phyloP scores from a whole-genome alignment of 2,888 invertebrate genomes.

The Drosophila falleni region DNA sequence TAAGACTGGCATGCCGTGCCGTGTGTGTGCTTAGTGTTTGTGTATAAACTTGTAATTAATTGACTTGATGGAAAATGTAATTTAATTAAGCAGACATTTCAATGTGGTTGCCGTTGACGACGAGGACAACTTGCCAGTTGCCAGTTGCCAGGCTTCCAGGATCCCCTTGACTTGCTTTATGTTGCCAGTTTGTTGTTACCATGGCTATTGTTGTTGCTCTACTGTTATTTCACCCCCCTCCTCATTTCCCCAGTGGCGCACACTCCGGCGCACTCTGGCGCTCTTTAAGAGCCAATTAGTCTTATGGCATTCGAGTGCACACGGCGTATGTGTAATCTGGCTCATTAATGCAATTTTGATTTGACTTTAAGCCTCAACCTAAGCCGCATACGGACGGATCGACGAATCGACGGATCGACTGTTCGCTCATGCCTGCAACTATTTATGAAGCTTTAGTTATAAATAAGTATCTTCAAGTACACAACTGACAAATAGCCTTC shows the following conservation, averaged over 20 bases:
- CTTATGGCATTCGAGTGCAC: conserved; percentile 60
- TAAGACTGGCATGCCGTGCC: conserved; percentile 36
- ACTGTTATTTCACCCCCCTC: no score
- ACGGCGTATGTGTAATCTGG: conserved; percentile 66
- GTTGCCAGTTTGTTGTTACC: conserved; percentile 42
- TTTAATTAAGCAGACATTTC: conserved; percentile 80
- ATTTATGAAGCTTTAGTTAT: conserved; percentile 16
- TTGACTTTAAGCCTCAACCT: conserved; percentile 44
- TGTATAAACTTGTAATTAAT: conserved; percentile 76
- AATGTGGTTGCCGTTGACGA: conserved; percentile 62
- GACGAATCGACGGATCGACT: not conserved
- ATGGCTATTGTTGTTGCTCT: conserved; percentile 46
- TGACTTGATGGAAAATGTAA: conserved; percentile 83
- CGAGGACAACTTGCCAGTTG: conserved; percentile 11
- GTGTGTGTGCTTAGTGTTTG: conserved; percentile 47
- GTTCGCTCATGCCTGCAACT: not conserved
- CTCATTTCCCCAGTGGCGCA: not conserved
- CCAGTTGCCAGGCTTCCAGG: conserved; percentile 14
- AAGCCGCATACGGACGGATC: conserved; percentile 18
- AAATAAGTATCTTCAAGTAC: conserved; percentile 1
- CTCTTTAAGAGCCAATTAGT: conserved; percentile 70
- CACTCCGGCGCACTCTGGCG: conserved; percentile 5
- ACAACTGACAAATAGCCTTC: conserved; percentile 9
- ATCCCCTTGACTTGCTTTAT: conserved; percentile 23
- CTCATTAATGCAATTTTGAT: conserved; percentile 68